Conservation (phyloP, 2,113 vertebrate species). For the Sebastes schlegelii region DNA sequence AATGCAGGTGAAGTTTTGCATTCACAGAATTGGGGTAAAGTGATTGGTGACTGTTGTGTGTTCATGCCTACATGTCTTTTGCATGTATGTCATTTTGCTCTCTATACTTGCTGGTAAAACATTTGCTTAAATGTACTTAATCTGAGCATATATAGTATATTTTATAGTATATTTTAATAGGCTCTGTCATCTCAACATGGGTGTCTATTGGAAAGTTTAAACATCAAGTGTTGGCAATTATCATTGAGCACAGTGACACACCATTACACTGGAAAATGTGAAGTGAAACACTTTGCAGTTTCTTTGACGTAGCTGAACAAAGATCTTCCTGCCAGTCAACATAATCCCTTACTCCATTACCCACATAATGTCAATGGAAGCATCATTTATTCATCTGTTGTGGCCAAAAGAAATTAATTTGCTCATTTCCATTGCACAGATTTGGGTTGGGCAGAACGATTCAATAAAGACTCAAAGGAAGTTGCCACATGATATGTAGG, state of each 20-base stretch:
- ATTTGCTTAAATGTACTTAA: no score
- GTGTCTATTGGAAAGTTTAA: neutral
- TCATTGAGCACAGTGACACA: neutral
- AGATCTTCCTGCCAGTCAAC: neutral
- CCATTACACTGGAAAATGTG: neutral
- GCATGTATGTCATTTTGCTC: neutral
- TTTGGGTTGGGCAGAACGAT: no score
- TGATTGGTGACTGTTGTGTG: neutral
- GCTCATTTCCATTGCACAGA: no score
- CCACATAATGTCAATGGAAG: neutral
- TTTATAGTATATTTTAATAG: no score
- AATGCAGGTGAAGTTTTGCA: neutral
- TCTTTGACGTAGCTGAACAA: neutral
- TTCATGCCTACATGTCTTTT: neutral
- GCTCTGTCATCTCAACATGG: neutral
- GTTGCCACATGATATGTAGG: no score
- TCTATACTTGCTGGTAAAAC: no score
- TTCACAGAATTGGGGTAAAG: neutral
- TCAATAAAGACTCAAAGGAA: no score
- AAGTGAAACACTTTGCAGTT: neutral
- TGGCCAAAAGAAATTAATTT: no score
- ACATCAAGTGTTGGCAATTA: neutral
- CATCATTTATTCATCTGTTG: no score
- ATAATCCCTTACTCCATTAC: neutral
- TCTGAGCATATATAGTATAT: no score